These are phyloP conservation scores for Recurvirostra avosetta DNA, from an alignment of 2,113 vertebrate species.

Conservation along the genomic window DNA sequence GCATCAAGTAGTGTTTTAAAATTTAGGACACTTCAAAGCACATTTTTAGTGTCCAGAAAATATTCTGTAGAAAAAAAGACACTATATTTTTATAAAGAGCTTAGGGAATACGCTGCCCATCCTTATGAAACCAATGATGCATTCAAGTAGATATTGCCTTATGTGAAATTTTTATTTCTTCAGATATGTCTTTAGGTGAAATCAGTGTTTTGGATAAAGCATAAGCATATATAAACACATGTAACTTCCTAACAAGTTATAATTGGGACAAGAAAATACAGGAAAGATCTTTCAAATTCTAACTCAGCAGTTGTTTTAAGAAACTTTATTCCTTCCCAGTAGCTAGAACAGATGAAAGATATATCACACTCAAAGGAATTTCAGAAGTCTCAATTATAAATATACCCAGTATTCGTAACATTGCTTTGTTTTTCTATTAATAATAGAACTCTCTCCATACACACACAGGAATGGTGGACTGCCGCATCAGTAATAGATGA, in stretches of 20 bases:
- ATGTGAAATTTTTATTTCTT: neutral
- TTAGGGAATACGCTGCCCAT: neutral
- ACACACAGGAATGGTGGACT: neutral
- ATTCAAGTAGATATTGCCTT: neutral
- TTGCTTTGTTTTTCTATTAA: neutral
- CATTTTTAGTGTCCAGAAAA: neutral
- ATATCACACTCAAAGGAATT: neutral
- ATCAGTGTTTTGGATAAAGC: neutral
- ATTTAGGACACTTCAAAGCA: neutral
- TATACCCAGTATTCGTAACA: neutral
- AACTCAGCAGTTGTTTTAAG: neutral
- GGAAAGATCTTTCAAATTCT: neutral
- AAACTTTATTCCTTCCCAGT: neutral
- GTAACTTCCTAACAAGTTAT: neutral
- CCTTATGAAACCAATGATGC: neutral
- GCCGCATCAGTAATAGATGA: neutral
- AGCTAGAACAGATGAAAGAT: neutral
- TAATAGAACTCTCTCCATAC: neutral
- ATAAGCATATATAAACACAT: neutral
- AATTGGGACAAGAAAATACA: neutral
- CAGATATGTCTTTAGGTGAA: neutral
- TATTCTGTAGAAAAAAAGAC: neutral
- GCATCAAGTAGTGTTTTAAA: neutral
- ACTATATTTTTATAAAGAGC: neutral
- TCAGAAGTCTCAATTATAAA: neutral